Conservation (phyloP, 1,140 invertebrate species). For the Asbolus verrucosus region DNA sequence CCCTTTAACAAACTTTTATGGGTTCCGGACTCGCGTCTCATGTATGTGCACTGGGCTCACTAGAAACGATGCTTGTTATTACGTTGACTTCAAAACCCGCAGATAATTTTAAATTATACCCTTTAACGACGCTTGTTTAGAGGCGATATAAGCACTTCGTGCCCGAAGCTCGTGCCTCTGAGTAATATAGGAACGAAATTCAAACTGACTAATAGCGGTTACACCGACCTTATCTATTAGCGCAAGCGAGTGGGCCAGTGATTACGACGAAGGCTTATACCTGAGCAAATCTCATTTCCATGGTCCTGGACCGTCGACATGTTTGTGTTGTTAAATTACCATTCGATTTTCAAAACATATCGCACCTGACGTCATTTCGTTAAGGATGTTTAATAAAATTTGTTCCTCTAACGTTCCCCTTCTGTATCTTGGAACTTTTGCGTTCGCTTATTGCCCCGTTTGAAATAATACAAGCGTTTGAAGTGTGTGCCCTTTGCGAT, state of each 20-base stretch:
- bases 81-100: conserved; percentile 27
- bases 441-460: conserved; percentile 4
- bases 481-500: conserved; percentile 30
- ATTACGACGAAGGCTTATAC: conserved; percentile 1
- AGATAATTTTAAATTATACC: conserved; percentile 35
- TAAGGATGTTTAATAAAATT: not conserved
- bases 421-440: no score
- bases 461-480: conserved; percentile 16
- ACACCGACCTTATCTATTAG: conserved; percentile 18
- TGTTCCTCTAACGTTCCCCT: not conserved
- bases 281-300: no score
- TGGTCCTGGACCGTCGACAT: no score
- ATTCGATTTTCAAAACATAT: no score
- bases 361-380: not conserved
- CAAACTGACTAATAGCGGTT: conserved; percentile 32
- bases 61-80: conserved; percentile 11
- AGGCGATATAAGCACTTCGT: conserved; percentile 27
- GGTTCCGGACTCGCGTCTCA: conserved; percentile 8
- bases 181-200: conserved; percentile 33
- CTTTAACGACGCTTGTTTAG: conserved; percentile 22
- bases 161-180: conserved; percentile 4
- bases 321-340: no score
- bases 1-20: conserved; percentile 36
- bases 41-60: conserved; percentile 8
- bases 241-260: conserved; percentile 7